Conservation (phyloP, 1,140 invertebrate species). For the Drosophila ercepeae region DNA sequence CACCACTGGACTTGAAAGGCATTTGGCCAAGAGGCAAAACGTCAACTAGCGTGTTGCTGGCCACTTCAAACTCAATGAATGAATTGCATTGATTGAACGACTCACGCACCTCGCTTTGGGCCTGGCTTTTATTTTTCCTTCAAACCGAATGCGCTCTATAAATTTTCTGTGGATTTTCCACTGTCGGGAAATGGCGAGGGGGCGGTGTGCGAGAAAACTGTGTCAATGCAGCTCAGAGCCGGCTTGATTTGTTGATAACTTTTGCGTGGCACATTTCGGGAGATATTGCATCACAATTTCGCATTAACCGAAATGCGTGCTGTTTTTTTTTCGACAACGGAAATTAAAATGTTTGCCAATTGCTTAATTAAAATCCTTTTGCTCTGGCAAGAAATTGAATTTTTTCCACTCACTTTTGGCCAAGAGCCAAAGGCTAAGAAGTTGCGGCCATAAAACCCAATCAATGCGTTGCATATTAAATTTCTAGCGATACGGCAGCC, state of each 20-base stretch:
- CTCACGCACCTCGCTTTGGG: conserved; percentile 62
- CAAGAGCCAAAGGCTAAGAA: conserved; percentile 36
- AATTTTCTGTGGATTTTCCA: conserved; percentile 58
- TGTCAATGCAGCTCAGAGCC: conserved; percentile 50
- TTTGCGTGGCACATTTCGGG: conserved; percentile 59
- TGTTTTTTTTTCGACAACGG: conserved; percentile 42
- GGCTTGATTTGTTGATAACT: conserved; percentile 71
- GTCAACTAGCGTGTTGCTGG: conserved; percentile 54
- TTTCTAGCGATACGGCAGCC: conserved; percentile 36
- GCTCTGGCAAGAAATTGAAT: conserved; percentile 6
- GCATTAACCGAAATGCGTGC: conserved; percentile 11
- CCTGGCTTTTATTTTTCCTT: conserved; percentile 16
- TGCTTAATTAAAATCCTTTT: conserved; percentile 75
- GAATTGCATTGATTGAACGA: conserved; percentile 78
- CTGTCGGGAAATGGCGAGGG: conserved; percentile 4
- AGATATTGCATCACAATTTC: conserved; percentile 39
- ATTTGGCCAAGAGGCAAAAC: conserved; percentile 25
- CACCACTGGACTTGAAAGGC: conserved; percentile 45
- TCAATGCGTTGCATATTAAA: conserved; percentile 66
- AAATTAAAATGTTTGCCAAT: conserved; percentile 67
- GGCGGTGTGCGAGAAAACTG: conserved; percentile 40
- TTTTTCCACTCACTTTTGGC: conserved; percentile 51
- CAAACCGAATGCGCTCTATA: conserved; percentile 49
- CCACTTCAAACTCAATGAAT: conserved; percentile 72
- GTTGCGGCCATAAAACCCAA: conserved; percentile 61